Base-by-base conservation (phyloP, 2,113 vertebrate species). In the Clupea harengus region DNA sequence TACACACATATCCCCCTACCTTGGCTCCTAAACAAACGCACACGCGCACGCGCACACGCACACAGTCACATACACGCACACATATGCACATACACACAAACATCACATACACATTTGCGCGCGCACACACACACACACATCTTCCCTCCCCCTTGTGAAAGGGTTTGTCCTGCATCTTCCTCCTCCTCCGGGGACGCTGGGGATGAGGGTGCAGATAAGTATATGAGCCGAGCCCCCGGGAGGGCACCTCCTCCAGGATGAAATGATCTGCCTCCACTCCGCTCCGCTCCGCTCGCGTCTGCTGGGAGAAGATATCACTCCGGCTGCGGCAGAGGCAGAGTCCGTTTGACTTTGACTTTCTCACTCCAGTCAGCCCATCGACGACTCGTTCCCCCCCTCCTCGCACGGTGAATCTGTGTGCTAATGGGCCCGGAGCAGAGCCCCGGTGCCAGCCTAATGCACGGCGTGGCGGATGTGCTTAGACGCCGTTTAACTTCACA, bases 221-320 rank as follows among this genome's bases (percentile, higher is more conserved):
- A 54, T 22, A 83, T 82, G 81, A 86, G 81, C 18, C 45, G 47
- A 39, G 78, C 67, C 85, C 39, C 84, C 49, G 22, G 82, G 85
- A 86, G 78, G 81, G 75, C 84, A 80, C 49, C 85, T 85, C 86
- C 84, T 87, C 81, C 81, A 84, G 84, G 83, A 86, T 45, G 82
- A 82, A 39, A 57, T 49, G 57, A 82, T 89, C 49, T 82, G 86
- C 87, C 57, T 85, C 84, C 39, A 39, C 39, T 44, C 25, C 52
- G 44, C 83, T 44, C 25, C 52, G 44, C 83, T 28, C 39, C 54
- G 60, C 39, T 39, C 2, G 39, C 81, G 64, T 89, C 87, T 90
- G 88, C 72, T 64, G 84, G 44, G 85, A 86, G 87, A 84, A 90
- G 88, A 90, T 90, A 90, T 84, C 82, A 72, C 50, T 82, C 80